phyloP scores from a whole-genome alignment of 2,888 invertebrate genomes.

The Drosophila mayaguana region DNA sequence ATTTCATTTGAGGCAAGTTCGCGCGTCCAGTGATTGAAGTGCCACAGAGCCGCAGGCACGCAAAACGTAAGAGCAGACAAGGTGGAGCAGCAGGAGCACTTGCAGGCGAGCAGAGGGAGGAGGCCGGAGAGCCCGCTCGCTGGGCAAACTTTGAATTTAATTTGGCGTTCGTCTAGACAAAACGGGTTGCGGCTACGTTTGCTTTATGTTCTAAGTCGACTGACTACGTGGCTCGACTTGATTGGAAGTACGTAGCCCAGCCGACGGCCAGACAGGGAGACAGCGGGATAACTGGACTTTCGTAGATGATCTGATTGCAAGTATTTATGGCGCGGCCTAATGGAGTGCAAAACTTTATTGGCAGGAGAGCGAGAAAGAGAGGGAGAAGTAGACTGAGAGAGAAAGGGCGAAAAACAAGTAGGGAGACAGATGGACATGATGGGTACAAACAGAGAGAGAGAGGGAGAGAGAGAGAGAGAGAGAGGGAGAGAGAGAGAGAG shows the following conservation, averaged over 20 bases:
- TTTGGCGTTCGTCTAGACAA: slow-evolving; percentile 71
- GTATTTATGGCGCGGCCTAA: slow-evolving; percentile 39
- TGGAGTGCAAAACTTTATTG: slow-evolving; percentile 1
- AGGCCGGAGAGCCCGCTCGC: slow-evolving; percentile 14
- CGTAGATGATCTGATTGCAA: slow-evolving; percentile 36
- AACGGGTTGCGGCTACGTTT: slow-evolving; percentile 30
- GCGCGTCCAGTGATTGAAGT: slow-evolving; percentile 55
- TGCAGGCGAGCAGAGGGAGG: background rate
- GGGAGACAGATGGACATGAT: rapidly evolving
- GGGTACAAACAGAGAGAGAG: background rate
- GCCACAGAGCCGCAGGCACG: slow-evolving; percentile 39
- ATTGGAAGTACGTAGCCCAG: slow-evolving; percentile 55
- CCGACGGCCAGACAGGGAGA: background rate
- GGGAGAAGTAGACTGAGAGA: background rate
- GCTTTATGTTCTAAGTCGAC: slow-evolving; percentile 59
- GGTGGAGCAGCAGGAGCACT: slow-evolving; percentile 9
- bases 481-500: background rate
- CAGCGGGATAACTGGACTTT: background rate
- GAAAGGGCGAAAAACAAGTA: background rate
- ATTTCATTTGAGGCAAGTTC: slow-evolving; percentile 61
- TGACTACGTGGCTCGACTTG: slow-evolving; percentile 64
- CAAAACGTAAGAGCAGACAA: background rate
- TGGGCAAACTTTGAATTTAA: slow-evolving; percentile 69
- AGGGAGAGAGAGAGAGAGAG: background rate
- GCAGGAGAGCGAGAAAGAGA: background rate